Evolutionary conservation across 1,140 invertebrate species (phyloP), one percentile per base, ranked within the genome.

Genomic region (Drosophila athabasca): DNA sequence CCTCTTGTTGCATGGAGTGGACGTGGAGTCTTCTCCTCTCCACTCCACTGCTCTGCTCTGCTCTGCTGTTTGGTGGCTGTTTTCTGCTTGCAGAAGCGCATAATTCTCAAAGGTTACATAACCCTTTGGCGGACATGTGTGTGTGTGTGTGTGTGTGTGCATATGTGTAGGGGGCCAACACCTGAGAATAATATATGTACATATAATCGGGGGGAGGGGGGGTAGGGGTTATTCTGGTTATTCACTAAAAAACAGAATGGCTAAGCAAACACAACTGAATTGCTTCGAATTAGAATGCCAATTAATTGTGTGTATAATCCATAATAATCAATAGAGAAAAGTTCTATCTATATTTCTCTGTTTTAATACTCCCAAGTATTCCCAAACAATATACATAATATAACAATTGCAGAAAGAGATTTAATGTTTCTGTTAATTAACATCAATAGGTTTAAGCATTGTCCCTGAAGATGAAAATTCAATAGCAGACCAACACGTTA

Each of bases 71-170:
- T 17, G 66, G 41, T 52, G 68, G 68, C 55, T 35, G 43, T 75
- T 87, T 70, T 73, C 73, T 62, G 83, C 82, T 87, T 48, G 50
- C 66, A 57, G 59, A 39, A 64, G 83, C 83, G 43, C 48, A 53
- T 82, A 88, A 87, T 87, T 75, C 60, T 82, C 70, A 84, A 80
- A 74, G 68, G 74, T 26, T 26, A 67, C 43, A 53, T 22, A 66
- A 24, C 43, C 44, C 46, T 68, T 39, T 53, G 49, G 58, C 50
- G 48, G 24, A 57, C 45, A 57, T 43, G 24, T 31, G 45, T 61
- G 46, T 0, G 24, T 43, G 24, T 31, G 45, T 61, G 35, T 43
- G 24, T 31, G 52, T 61, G 49, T 53, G 8, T 45, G 50, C 22
- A 29, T 26, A 31, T 24, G 49, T 67, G 43, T 66, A 50, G 59